Base-by-base conservation (phyloP, 2,888 invertebrate species). In the Theretra japonica region DNA sequence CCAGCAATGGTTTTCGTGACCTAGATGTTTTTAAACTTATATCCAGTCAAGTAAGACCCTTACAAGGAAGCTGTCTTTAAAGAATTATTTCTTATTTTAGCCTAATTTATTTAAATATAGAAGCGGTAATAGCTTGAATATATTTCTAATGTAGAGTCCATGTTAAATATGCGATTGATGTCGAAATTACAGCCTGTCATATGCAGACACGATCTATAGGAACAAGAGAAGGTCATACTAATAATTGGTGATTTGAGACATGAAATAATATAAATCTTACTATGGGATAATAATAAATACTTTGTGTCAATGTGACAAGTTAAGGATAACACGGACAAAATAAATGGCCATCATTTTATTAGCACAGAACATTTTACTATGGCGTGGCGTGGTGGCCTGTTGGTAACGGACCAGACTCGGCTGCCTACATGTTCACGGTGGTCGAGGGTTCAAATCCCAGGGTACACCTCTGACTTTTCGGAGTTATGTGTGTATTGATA, bases 151-250 rank as follows among this genome's bases (percentile, higher is more conserved):
- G 74, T 79, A 72, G 73, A 78, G 84, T 60, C 82, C 82, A 79
- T 75, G 65, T 72, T 79, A 76, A 77, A 77, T 75, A 88, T 83
- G 89, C 78, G 77, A 77, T 81, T 80, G 82, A 84, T 86, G 87
- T 80, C 86, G 78, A 92, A 93, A 93, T 93, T 91, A 92, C 85
- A 90, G 90, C 92, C 93, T 93, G 93, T 92, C 93, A 92, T 92
- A 91, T 81, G 79, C 88, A 88, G 90, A 92, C 91, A 87, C 84
- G 89, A 88, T 89, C 88, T 86, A 88, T 89, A 88, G 83, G 88
- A 86, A 78, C 88, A 85, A 83, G 83, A 86, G 90, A 90, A 93
- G 92, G 92, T 90, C 88, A 86, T 85, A 86, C n/a, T 41, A 33
- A 72, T 71, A 72, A 70, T 41, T 58, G 65, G 48, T 62, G n/a